phyloP scores from a whole-genome alignment of 2,113 vertebrate genomes.

The Etheostoma spectabile region DNA sequence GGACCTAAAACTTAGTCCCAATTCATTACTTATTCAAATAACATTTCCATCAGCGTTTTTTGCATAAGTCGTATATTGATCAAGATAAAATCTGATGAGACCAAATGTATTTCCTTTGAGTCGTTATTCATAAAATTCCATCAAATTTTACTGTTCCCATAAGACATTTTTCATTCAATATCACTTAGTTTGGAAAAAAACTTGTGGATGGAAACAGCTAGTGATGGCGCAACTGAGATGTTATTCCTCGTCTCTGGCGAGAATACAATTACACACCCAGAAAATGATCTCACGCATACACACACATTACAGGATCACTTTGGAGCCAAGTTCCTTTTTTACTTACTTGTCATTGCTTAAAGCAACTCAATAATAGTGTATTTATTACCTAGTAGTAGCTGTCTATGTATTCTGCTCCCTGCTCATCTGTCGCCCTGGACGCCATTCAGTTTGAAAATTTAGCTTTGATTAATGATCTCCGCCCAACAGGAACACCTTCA shows the following conservation, averaged over 20 bases:
- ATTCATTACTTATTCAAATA: no score
- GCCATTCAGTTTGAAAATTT: slow-evolving; percentile 43
- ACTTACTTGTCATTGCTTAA: slow-evolving; percentile 28
- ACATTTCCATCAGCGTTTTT: no score
- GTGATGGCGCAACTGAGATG: background rate
- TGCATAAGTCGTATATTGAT: no score
- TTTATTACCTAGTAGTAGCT: slow-evolving; percentile 38
- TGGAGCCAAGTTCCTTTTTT: slow-evolving; percentile 1
- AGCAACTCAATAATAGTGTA: slow-evolving; percentile 20
- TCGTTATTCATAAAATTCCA: no score
- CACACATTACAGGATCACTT: slow-evolving; percentile 7
- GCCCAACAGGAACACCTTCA: slow-evolving; percentile 10
- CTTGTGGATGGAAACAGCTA: no score
- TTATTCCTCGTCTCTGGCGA: background rate
- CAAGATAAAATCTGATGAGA: no score
- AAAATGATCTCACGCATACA: background rate
- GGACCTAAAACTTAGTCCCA: no score
- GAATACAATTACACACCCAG: background rate
- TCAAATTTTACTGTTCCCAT: no score
- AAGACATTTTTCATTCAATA: no score
- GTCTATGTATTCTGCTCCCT: slow-evolving; percentile 34
- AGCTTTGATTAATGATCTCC: slow-evolving; percentile 54
- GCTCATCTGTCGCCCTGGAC: slow-evolving; percentile 32
- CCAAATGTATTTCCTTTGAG: no score
- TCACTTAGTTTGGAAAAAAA: no score